Evolutionary conservation across 2,113 vertebrate genomes (phyloP).

Genomic region (Colinus virginianus): DNA sequence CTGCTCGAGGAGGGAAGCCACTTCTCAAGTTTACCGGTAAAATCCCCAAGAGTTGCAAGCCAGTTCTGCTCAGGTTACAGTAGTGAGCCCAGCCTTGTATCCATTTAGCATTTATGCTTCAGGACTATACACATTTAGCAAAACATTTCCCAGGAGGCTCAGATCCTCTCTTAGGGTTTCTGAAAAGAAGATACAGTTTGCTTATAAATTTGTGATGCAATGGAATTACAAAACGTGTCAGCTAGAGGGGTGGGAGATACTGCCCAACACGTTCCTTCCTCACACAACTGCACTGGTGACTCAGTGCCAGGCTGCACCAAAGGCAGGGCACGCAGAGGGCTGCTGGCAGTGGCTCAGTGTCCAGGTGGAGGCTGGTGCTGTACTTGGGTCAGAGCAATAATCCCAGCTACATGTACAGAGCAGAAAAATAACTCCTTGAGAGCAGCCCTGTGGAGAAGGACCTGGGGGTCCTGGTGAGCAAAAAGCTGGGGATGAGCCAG

Average conservation of each 20-base stretch:
- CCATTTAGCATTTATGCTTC: background rate
- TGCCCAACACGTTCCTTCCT: background rate
- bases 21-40: constrained; percentile 27
- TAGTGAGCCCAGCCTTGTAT: background rate
- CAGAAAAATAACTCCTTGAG: too few species aligned
- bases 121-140: background rate
- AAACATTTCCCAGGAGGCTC: background rate
- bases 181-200: background rate
- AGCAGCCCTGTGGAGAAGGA: too few species aligned
- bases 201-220: constrained; percentile 40
- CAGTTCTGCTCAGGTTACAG: background rate
- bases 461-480: too few species aligned
- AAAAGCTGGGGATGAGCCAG: too few species aligned
- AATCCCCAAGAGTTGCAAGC: background rate
- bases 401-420: too few species aligned
- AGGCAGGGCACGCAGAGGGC: background rate
- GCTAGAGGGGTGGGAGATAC: background rate
- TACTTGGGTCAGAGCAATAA: too few species aligned
- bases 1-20: constrained; percentile 6
- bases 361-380: too few species aligned
- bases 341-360: too few species aligned
- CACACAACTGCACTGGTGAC: too few species aligned
- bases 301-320: too few species aligned
- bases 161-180: background rate
- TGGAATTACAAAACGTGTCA: constrained; percentile 39